Base-by-base conservation (phyloP, 2,888 invertebrate genomes). In the Bellardia pandia region DNA sequence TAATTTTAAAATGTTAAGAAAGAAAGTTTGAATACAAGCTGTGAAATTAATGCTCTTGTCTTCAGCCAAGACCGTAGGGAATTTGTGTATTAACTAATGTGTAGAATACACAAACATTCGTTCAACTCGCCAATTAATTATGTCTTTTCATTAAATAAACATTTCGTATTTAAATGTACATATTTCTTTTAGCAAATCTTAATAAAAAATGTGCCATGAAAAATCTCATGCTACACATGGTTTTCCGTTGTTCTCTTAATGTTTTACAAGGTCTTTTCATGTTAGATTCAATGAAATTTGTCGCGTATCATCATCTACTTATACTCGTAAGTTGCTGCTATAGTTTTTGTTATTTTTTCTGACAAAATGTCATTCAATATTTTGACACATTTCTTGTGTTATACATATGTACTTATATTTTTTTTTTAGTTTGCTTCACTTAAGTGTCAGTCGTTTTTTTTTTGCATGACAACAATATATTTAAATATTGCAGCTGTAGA, bases 291-390 rank as follows among this genome's bases (percentile, higher is more conserved):
- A 1, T 51, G n/a, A 62, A 64, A 72, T 33, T 23, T 60, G 33
- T 64, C 48, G 53, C 16, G 14, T 62, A 80, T 64, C 80, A 69
- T 69, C 6, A 23, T 23, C 23, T 23, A 23, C 23, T 23, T 23
- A 23, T 16, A n/a, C 14, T 45, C 23, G 8, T 56, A 40, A 8
- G 37, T 33, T 14, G 30, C n/a, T 66, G 69, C 42, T 78, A 13
- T 53, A 14, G 5, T 72, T 16, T 37, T 56, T 48, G 51, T 80
- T 53, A 40, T 62, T 68, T 82, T 79, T 71, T 23, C 76, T 83
- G 72, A 48, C 86, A 79, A 76, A 81, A 71, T 80, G 86, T 83
- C 86, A 86, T 86, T 86, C 76, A 86, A 86, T 86, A 84, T 86
- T 86, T 83, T 86, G 83, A 86, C 76, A 80, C 66, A 71, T 86